phyloP scores from a whole-genome alignment of 2,113 vertebrate species.

The Etia nguti region DNA sequence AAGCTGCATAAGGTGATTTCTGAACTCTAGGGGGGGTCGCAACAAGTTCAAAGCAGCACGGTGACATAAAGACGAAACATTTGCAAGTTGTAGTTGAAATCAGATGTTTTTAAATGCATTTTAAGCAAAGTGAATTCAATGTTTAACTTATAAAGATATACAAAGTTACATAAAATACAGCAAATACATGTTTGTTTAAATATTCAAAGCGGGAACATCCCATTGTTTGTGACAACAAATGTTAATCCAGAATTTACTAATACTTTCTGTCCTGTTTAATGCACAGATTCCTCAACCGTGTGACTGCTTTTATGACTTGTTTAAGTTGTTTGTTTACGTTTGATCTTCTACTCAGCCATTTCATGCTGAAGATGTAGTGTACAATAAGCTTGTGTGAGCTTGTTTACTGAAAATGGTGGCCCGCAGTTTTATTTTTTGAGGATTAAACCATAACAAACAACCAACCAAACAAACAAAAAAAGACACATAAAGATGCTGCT shows the following conservation, averaged over 20 bases:
- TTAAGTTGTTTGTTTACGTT: background rate
- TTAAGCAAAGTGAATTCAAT: background rate
- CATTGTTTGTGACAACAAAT: background rate
- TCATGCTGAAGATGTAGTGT: background rate
- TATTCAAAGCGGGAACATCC: background rate
- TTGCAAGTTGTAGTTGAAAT: background rate
- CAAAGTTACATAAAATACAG: background rate
- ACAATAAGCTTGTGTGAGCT: background rate
- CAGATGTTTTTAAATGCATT: background rate
- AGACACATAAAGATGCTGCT: background rate
- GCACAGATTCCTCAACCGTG: background rate
- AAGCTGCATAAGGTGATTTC: background rate
- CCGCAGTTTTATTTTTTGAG: background rate
- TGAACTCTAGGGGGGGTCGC: background rate
- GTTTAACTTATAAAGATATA: background rate
- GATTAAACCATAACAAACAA: slow-evolving; percentile 18
- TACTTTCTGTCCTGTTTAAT: background rate
- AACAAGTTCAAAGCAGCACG: background rate
- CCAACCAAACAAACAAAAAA: background rate
- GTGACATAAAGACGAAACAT: background rate
- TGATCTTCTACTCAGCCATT: background rate
- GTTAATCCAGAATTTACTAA: background rate
- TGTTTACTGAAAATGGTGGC: background rate
- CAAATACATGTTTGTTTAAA: background rate
- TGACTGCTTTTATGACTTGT: background rate